A percentile compares a stretch with the other conserved stretches of the same genome.
Conservation (phyloP, 1,140 invertebrate species). For the Lucilia cuprina region DNA sequence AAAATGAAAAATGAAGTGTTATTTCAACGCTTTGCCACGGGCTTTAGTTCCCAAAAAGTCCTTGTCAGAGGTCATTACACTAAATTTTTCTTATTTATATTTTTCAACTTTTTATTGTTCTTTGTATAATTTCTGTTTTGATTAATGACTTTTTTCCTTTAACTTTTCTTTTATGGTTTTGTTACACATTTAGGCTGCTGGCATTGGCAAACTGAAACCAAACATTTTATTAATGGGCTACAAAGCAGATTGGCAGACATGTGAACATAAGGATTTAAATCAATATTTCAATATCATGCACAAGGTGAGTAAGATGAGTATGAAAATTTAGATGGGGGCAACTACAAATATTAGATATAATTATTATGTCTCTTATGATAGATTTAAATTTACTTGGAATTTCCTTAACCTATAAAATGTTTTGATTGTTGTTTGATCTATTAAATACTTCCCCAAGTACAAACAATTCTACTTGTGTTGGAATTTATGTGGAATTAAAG, state of each 20-base stretch:
- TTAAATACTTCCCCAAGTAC: too few species aligned
- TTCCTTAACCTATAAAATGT: too few species aligned
- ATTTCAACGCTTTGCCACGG: not conserved
- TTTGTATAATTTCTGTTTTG: not conserved
- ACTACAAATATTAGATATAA: too few species aligned
- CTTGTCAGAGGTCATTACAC: not conserved
- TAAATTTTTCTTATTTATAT: not conserved
- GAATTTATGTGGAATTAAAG: too few species aligned
- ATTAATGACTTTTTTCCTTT: not conserved
- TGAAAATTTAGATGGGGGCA: not conserved
- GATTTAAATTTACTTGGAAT: too few species aligned
- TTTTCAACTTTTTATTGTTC: not conserved
- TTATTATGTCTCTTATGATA: too few species aligned
- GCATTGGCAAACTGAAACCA: conserved; percentile 87
- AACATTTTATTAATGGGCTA: conserved; percentile 92
- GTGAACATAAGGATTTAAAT: conserved; percentile 73
- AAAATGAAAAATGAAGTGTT: not conserved
- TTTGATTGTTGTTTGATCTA: too few species aligned
- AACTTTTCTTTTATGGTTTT: not conserved
- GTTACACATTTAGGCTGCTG: conserved; percentile 67
- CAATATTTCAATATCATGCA: conserved; percentile 93
- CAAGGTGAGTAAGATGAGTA: conserved; percentile 69
- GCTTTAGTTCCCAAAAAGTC: not conserved
- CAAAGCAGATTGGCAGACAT: conserved; percentile 87
- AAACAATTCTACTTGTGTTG: too few species aligned